Percentiles rank a stretch among this genome's conserved stretches.
Conservation (phyloP, 2,888 invertebrate genomes). For the Pollenia angustigena region DNA sequence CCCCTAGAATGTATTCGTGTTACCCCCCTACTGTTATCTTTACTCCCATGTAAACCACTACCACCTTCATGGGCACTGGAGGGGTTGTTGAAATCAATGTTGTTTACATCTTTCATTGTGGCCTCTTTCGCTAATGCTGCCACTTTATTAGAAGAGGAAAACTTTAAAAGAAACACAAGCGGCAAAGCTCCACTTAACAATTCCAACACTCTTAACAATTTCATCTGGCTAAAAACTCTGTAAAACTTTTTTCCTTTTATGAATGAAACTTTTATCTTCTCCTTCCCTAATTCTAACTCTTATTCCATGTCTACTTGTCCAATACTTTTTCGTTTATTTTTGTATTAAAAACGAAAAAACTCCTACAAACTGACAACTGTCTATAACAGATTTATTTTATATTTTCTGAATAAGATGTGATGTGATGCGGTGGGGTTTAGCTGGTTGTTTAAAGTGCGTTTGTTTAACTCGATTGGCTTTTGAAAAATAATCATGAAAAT, state of each 20-base stretch:
- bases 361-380: constrained; percentile 24
- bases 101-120: constrained; percentile 35
- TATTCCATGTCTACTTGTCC: neutral
- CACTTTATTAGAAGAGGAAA: constrained; percentile 29
- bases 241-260: constrained; percentile 19
- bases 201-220: constrained; percentile 57
- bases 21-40: neutral
- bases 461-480: constrained; percentile 61
- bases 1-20: constrained; percentile 76
- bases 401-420: constrained; percentile 2
- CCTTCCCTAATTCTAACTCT: constrained; percentile 2
- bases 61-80: neutral
- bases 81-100: constrained; percentile 43
- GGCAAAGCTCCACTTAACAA: constrained; percentile 45
- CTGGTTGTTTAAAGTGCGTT: constrained; percentile 54
- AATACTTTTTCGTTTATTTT: constrained; percentile 9
- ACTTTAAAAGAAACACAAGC: constrained; percentile 37
- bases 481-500: constrained; percentile 51
- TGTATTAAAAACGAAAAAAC: constrained; percentile 22
- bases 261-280: constrained; percentile 28
- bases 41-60: neutral
- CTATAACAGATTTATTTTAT: constrained; percentile 15
- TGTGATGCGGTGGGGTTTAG: constrained; percentile 23
- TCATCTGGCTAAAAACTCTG: constrained; percentile 47
- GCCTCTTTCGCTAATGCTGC: constrained; percentile 15